phyloP scores from a whole-genome alignment of 2,888 invertebrate genomes.

The Eugnorisma glareosa region DNA sequence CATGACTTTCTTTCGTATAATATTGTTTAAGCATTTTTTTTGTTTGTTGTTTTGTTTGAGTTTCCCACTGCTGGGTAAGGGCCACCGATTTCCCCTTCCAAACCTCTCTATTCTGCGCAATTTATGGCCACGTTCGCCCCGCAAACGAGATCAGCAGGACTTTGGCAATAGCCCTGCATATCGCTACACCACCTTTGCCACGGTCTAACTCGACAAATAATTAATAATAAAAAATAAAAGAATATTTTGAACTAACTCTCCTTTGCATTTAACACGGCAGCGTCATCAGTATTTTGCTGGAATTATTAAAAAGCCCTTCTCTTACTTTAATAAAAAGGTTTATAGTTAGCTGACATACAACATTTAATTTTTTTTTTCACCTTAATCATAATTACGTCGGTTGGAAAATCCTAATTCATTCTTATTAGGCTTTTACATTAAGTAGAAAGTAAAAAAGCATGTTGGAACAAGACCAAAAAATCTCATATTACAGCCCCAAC shows the following conservation, averaged over 20 bases:
- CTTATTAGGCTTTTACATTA: conserved; percentile 50
- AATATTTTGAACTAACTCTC: not conserved
- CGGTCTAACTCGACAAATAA: too few species aligned
- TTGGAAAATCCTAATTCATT: conserved; percentile 34
- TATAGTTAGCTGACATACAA: not conserved
- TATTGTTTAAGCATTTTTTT: too few species aligned
- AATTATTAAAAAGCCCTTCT: not conserved
- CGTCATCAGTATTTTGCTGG: not conserved
- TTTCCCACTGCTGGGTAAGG: too few species aligned
- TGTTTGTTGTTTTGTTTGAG: too few species aligned
- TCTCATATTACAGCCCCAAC: conserved; percentile 25
- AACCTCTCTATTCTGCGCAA: too few species aligned
- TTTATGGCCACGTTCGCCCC: too few species aligned
- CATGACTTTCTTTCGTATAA: too few species aligned
- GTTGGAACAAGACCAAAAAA: conserved; percentile 45
- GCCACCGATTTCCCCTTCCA: too few species aligned
- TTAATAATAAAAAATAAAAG: not conserved
- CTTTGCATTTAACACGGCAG: not conserved
- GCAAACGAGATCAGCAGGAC: too few species aligned
- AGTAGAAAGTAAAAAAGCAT: conserved; percentile 52
- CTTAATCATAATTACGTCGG: conserved; percentile 26
- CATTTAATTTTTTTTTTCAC: conserved; percentile 30
- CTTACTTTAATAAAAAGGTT: not conserved
- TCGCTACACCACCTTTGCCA: too few species aligned
- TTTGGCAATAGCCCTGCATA: too few species aligned